Percentiles rank a stretch among this genome's conserved stretches.
Evolutionary conservation across 2,797 vertebrate species (phyloP).

Genomic region (Aphelocoma californica): DNA sequence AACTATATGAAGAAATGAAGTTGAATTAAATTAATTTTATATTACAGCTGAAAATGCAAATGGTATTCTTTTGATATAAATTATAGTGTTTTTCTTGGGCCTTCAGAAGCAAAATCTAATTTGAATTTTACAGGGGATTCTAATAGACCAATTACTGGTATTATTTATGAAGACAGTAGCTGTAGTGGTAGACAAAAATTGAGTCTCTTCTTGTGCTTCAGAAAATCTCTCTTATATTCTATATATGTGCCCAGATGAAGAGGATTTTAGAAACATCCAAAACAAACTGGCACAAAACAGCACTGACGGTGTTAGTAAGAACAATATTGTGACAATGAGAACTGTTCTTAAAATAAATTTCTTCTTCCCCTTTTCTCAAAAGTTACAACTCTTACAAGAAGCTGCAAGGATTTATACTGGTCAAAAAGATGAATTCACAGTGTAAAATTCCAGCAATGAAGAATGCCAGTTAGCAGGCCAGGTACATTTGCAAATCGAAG

Average conservation of each 20-base stretch:
- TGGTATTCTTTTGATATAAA: background rate
- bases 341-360: background rate
- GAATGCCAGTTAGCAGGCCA: background rate
- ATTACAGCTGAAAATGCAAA: conserved; percentile 3
- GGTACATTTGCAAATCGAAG: fast-evolving
- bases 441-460: background rate
- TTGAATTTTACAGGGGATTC: background rate
- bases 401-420: background rate
- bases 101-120: conserved; percentile 17
- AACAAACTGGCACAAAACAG: background rate
- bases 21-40: conserved; percentile 11
- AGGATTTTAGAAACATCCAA: background rate
- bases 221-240: background rate
- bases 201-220: background rate
- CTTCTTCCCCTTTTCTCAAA: background rate
- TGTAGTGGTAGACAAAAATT: background rate
- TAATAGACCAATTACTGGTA: background rate
- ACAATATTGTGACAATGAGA: background rate
- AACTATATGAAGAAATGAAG: conserved; percentile 17
- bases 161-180: background rate
- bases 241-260: background rate
- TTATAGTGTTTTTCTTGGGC: background rate
- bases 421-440: background rate
- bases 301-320: background rate
- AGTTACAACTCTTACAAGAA: background rate